Evolutionary conservation across 92 coral and sea anemone species (phyloP).

Genomic region (Pocillopora meandrina): DNA sequence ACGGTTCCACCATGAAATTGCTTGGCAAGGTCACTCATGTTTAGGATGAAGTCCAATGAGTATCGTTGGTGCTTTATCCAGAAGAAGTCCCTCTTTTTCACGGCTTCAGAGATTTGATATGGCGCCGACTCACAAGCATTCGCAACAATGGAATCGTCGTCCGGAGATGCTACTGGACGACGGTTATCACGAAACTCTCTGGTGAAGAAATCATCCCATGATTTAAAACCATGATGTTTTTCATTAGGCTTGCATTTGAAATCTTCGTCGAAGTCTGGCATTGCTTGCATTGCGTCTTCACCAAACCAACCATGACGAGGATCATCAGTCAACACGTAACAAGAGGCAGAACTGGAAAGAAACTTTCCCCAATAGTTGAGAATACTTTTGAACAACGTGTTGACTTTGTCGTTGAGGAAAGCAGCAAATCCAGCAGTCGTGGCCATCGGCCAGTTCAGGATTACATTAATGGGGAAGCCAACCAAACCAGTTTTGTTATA

Average conservation of each 20-base stretch:
- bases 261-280: constrained; percentile 64
- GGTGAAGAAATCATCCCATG: constrained; percentile 75
- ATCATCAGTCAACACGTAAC: constrained; percentile 44
- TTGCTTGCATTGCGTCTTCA: constrained; percentile 58
- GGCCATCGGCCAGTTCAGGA: constrained; percentile 72
- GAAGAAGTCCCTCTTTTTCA: constrained; percentile 42
- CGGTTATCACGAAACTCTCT: constrained; percentile 58
- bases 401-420: constrained; percentile 47
- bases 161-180: constrained; percentile 64
- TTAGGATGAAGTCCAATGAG: constrained; percentile 65
- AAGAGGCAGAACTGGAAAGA: constrained; percentile 45
- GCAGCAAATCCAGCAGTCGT: constrained; percentile 60
- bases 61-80: constrained; percentile 63
- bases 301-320: constrained; percentile 67
- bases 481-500: constrained; percentile 40
- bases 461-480: constrained; percentile 54
- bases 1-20: constrained; percentile 69
- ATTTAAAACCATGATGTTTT: constrained; percentile 51
- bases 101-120: constrained; percentile 39
- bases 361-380: constrained; percentile 64
- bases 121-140: constrained; percentile 81
- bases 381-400: constrained; percentile 55
- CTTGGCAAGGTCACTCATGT: constrained; percentile 52
- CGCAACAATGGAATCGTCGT: constrained; percentile 59
- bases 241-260: constrained; percentile 51